phyloP scores from a whole-genome alignment of 2,888 invertebrate species.

The Polietes domitor region DNA sequence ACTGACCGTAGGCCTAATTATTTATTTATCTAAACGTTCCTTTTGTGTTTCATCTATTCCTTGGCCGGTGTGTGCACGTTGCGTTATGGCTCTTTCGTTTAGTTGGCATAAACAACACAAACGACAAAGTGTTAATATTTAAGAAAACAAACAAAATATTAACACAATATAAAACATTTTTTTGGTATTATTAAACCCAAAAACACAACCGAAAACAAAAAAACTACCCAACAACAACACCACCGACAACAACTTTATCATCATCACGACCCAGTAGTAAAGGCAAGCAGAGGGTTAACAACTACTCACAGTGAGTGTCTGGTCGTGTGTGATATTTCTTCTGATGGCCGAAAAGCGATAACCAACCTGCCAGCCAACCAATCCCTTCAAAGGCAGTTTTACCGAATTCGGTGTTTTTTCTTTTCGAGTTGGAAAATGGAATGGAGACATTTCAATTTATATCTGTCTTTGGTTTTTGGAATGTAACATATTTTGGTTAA shows the following conservation, averaged over 20 bases:
- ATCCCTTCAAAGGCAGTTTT: constrained; percentile 44
- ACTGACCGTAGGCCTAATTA: constrained; percentile 38
- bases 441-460: constrained; percentile 16
- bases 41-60: constrained; percentile 6
- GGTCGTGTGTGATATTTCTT: background rate
- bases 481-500: constrained; percentile 41
- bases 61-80: background rate
- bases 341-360: background rate
- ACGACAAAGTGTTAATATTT: constrained; percentile 55
- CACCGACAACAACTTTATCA: background rate
- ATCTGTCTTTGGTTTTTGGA: background rate
- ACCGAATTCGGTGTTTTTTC: constrained; percentile 1
- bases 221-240: background rate
- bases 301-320: background rate
- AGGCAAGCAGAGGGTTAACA: background rate
- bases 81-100: background rate
- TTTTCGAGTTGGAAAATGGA: background rate
- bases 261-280: background rate
- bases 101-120: constrained; percentile 13
- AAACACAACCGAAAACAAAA: constrained; percentile 7
- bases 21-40: constrained; percentile 9
- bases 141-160: constrained; percentile 50
- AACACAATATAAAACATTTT: constrained; percentile 50
- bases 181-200: constrained; percentile 19
- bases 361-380: constrained; percentile 1